Percentiles rank a stretch among this genome's conserved stretches.
Conservation (phyloP, 2,797 vertebrate species). For the Pelobates cultripes region DNA sequence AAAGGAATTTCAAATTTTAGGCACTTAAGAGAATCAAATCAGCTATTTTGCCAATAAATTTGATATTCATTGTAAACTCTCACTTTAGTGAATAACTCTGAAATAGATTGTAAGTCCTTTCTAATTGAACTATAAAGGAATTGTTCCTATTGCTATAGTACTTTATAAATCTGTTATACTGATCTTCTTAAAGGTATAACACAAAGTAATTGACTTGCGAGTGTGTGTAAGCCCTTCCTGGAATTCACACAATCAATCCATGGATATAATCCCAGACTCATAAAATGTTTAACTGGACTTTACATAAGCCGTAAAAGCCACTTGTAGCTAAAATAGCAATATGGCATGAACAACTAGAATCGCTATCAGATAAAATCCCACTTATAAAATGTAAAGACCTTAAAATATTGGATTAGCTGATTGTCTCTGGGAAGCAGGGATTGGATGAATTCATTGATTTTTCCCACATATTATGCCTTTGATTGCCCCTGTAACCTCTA, state of each 20-base stretch:
- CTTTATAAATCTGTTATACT: not conserved
- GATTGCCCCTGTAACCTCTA: slow-evolving; percentile 36
- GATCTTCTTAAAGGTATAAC: not conserved
- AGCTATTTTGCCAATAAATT: no score
- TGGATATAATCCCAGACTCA: slow-evolving; percentile 22
- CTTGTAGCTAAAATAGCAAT: slow-evolving; percentile 32
- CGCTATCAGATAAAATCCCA: slow-evolving; percentile 46
- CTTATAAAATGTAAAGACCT: slow-evolving; percentile 53
- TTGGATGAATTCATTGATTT: slow-evolving; percentile 54
- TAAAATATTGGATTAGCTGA: slow-evolving; percentile 53
- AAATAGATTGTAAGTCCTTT: no score
- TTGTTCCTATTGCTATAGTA: no score
- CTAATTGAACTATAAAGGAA: no score
- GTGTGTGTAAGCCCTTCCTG: not conserved
- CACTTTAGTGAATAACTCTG: no score
- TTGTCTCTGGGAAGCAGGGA: slow-evolving; percentile 46
- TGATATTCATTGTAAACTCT: no score
- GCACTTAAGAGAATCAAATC: no score
- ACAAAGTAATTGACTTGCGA: not conserved
- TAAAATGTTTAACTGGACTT: slow-evolving; percentile 34
- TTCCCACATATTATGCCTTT: slow-evolving; percentile 47
- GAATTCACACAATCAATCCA: slow-evolving; percentile 7
- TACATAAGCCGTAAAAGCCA: slow-evolving; percentile 40
- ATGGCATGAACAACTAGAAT: slow-evolving; percentile 22
- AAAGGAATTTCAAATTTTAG: no score